Conservation (phyloP, 2,797 vertebrate species). For the Spinus pinus region DNA sequence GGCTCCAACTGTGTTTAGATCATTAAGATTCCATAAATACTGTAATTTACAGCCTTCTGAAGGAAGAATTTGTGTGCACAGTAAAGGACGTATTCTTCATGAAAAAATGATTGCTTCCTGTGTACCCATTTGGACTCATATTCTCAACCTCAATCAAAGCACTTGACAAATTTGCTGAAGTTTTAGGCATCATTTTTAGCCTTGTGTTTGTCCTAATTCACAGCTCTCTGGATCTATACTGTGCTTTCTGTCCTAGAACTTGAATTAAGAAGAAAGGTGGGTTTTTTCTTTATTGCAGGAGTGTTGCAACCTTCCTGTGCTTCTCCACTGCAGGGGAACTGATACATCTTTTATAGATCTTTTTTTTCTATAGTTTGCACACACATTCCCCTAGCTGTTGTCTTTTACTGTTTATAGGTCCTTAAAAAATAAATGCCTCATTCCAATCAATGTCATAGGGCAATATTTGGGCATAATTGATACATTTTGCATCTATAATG, state of each 20-base stretch:
- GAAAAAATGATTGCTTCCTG: constrained; percentile 62
- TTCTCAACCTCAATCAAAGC: constrained; percentile 46
- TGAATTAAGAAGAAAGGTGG: neutral
- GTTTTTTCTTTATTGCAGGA: neutral
- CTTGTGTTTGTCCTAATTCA: constrained; percentile 32
- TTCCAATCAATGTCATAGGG: neutral
- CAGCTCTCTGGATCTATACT: neutral
- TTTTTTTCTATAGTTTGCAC: neutral
- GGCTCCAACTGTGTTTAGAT: constrained; percentile 76
- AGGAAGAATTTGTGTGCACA: constrained; percentile 58
- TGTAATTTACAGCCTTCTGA: constrained; percentile 71
- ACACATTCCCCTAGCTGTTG: neutral
- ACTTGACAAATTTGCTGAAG: constrained; percentile 48
- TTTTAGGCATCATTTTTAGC: constrained; percentile 48
- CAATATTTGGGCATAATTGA: neutral
- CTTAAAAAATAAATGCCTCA: neutral
- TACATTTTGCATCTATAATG: neutral
- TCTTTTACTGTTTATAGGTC: neutral
- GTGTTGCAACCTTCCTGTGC: neutral
- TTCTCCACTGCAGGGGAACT: neutral
- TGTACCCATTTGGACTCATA: constrained; percentile 39
- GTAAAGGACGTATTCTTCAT: constrained; percentile 59
- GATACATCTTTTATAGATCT: neutral
- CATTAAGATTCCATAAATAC: constrained; percentile 74
- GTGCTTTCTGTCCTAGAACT: neutral